These are phyloP conservation scores for Tuberolachnus salignus DNA, from an alignment of 2,888 invertebrate species.

Conservation along the genomic window DNA sequence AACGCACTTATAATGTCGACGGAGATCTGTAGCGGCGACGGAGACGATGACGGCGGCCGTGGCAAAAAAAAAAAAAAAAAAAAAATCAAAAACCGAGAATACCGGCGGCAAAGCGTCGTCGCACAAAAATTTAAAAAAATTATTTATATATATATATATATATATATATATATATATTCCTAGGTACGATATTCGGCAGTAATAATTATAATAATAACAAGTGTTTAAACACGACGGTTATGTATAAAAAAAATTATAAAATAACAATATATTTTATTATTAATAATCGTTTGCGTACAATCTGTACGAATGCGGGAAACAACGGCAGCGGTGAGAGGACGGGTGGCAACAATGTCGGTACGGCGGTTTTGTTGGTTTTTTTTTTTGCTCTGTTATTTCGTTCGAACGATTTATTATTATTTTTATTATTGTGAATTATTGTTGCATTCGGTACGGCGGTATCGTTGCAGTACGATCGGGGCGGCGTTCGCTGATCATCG, in stretches of 20 bases:
- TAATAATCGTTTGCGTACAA: conserved; percentile 1
- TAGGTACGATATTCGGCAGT: background rate
- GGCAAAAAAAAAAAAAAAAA: too few species aligned
- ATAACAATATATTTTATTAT: conserved; percentile 17
- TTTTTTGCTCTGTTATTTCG: background rate
- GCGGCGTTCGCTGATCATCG: conserved; percentile 19
- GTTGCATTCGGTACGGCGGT: conserved; percentile 19
- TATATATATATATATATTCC: background rate
- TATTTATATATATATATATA: too few species aligned
- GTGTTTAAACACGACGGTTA: background rate
- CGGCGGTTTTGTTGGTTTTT: background rate
- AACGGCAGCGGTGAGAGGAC: conserved; percentile 10
- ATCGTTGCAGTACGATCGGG: conserved; percentile 1
- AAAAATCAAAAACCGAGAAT: too few species aligned
- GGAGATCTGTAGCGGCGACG: background rate
- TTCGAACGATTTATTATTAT: background rate
- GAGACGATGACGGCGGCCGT: background rate
- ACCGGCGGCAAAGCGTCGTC: background rate
- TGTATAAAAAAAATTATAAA: background rate
- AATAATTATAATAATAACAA: background rate
- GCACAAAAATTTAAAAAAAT: background rate
- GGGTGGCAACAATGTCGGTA: conserved; percentile 32
- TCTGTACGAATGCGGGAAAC: background rate
- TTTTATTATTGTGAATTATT: background rate
- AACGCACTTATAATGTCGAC: conserved; percentile 49